Percentiles rank a stretch among this genome's conserved stretches.
Evolutionary conservation across 2,888 invertebrate species (phyloP).

Genomic region (Rotaria magnacalcarata): DNA sequence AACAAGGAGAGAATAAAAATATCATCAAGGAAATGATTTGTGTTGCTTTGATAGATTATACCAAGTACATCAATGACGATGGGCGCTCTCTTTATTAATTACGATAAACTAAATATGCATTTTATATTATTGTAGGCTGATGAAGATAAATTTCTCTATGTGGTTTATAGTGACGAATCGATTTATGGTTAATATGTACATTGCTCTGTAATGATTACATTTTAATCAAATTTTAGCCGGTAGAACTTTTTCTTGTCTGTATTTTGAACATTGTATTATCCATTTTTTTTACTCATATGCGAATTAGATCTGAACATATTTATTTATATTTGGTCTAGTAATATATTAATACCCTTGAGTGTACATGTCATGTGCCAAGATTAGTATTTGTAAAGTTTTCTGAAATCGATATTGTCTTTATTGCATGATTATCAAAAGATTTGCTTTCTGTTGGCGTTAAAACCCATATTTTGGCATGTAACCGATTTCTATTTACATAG

Average conservation of each 20-base stretch:
- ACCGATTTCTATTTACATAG: no score
- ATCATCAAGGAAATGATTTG: no score
- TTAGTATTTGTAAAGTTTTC: no score
- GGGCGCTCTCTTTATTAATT: conserved; percentile 72
- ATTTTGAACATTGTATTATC: not conserved
- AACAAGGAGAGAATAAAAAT: no score
- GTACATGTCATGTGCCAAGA: no score
- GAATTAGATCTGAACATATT: no score
- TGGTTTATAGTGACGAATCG: conserved; percentile 98
- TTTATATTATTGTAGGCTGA: conserved; percentile 69
- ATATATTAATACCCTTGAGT: no score
- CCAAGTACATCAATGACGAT: conserved; percentile 92
- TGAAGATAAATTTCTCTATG: conserved; percentile 97
- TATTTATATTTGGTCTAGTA: no score
- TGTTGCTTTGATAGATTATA: conserved; percentile 62
- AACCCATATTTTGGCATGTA: no score
- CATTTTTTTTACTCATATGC: not conserved
- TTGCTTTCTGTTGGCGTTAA: no score
- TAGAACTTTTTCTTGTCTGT: not conserved
- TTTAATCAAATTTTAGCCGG: not conserved
- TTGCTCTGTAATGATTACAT: not conserved
- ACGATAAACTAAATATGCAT: not conserved
- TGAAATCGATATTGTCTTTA: no score
- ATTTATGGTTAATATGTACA: conserved; percentile 72
- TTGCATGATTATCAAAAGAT: no score